Evolutionary conservation across 2,888 invertebrate genomes (phyloP), one percentile per base, ranked within the genome.

Genomic region (Clunio marinus): DNA sequence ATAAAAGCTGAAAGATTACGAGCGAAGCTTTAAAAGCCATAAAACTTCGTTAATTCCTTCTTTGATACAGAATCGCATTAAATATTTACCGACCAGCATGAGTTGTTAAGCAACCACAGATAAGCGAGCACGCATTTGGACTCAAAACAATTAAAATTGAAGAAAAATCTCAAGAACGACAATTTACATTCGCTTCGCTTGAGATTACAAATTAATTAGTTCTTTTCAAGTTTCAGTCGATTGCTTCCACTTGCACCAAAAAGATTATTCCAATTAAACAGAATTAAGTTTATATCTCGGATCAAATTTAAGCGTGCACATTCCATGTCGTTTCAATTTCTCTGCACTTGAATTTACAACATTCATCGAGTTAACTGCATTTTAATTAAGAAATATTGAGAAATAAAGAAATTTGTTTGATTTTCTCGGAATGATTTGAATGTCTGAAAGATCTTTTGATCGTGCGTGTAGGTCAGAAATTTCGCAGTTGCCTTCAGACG

Each of bases 121-220:
- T 35, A 62, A 62, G 25, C 57, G 57, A 17, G 62, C 62, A 62
- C 62, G 62, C 62, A 62, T 24, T 51, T 13, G 10, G 17, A 51
- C 20, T 17, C 51, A 51, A 51, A 51, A 41, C 41, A 41, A 41
- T 41, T 41, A 41, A 41, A 15, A n/a, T n/a, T 15, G 41, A 5
- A 10, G 41, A 41, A n/a, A n/a, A 41, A 41, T 41, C 41, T 41
- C 41, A 41, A 51, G 28, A 62, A 24, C 45, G 63, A 63, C 45
- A 46, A 63, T 46, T 63, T 59, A n/a, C 37, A 63, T 17, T 28
- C 41, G 41, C n/a, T n/a, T n/a, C 25, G 59, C 32, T 59, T 10
- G 7, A 10, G 32, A 62, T 15, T 41, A 63, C 45, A 63, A 63
- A 45, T 63, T 63, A 63, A 63, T 63, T 63, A 63, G 27, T 27